Conservation (phyloP, 2,797 vertebrate genomes). For the Myotis pilosus region DNA sequence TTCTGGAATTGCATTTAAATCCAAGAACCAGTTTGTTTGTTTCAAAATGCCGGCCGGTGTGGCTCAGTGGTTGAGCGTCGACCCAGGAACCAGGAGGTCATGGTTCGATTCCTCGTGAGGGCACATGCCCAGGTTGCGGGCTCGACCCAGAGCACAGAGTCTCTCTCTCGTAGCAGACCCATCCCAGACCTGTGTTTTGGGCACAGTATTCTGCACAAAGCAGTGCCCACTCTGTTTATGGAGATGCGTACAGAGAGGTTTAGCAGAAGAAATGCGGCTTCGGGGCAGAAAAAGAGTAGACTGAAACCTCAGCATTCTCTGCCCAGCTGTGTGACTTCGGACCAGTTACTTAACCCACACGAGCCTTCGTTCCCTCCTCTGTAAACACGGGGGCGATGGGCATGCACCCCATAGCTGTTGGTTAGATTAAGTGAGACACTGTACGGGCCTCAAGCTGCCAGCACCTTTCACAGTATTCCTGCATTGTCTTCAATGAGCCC, state of each 20-base stretch:
- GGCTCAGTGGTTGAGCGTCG: no score
- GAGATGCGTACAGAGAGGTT: neutral
- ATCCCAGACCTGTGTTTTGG: neutral
- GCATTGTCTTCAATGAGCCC: neutral
- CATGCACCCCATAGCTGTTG: neutral
- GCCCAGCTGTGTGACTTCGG: neutral
- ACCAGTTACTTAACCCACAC: neutral
- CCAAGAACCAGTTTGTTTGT: neutral
- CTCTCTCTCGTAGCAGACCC: neutral
- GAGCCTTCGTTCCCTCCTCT: neutral
- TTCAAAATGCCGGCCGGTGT: no score
- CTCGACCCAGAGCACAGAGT: rapidly evolving
- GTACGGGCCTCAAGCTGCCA: neutral
- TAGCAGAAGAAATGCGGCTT: neutral
- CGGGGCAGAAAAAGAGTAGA: neutral
- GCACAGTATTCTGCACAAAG: neutral
- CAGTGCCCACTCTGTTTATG: neutral
- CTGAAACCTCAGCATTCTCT: neutral
- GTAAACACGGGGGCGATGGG: neutral
- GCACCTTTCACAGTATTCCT: neutral
- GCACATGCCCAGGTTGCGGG: no score
- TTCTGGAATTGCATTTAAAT: neutral
- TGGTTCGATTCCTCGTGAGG: no score
- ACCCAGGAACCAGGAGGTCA: no score
- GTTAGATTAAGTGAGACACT: neutral